phyloP scores from a whole-genome alignment of 2,888 invertebrate species.

The Lasioglossum lativentre region DNA sequence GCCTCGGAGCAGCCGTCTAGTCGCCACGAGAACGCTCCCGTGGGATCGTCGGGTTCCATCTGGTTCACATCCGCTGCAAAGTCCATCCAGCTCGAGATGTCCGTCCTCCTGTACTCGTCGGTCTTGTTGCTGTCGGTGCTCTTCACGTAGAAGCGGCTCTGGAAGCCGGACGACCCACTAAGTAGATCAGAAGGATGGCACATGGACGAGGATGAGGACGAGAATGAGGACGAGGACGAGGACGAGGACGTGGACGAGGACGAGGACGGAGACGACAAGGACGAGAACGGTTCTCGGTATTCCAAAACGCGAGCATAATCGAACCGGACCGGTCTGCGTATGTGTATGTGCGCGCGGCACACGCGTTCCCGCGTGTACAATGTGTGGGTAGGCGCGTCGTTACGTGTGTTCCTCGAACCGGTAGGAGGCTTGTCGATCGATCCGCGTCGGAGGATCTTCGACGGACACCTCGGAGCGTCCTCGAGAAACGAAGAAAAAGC shows the following conservation, averaged over 20 bases:
- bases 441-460: background rate
- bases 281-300: constrained; percentile 40
- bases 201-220: constrained; percentile 20
- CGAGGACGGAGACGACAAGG: background rate
- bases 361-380: background rate
- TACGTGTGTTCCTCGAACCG: constrained; percentile 33
- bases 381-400: background rate
- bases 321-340: constrained; percentile 13
- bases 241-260: constrained; percentile 18
- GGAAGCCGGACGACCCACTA: constrained; percentile 24
- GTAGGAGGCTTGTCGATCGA: constrained; percentile 12
- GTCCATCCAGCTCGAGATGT: constrained; percentile 50
- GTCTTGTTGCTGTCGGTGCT: constrained; percentile 64
- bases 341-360: background rate
- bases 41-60: constrained; percentile 76
- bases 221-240: background rate
- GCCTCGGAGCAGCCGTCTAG: constrained; percentile 82
- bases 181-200: constrained; percentile 42
- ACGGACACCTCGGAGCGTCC: background rate
- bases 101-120: constrained; percentile 65
- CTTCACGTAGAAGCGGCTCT: constrained; percentile 79
- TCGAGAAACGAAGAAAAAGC: background rate
- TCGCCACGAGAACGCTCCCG: constrained; percentile 78
- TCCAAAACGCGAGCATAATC: constrained; percentile 27
- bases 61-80: constrained; percentile 76